Evolutionary conservation across 2,797 vertebrate genomes (phyloP).

Genomic region (Thaleichthys pacificus): DNA sequence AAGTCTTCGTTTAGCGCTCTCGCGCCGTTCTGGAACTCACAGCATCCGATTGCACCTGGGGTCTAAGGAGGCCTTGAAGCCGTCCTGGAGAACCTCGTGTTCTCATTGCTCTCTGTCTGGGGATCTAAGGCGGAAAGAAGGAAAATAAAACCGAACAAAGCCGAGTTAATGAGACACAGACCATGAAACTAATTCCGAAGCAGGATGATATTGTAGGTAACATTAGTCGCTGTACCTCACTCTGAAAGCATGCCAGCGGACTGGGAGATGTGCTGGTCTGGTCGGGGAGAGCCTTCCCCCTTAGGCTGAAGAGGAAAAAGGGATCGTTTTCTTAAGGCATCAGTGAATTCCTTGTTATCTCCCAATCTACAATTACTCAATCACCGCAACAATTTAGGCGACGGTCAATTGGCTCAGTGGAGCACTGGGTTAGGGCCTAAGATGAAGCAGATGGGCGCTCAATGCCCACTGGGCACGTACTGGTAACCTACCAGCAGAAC

Average conservation of each 20-base stretch:
- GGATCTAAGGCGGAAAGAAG: neutral
- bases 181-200: neutral
- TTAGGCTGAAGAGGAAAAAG: constrained; percentile 18
- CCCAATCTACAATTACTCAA: constrained; percentile 72
- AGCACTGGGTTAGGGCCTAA: constrained; percentile 63
- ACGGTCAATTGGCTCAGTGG: constrained; percentile 66
- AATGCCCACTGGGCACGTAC: constrained; percentile 34
- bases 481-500: constrained; percentile 11
- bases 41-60: neutral
- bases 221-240: constrained; percentile 14
- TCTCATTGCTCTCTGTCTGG: constrained; percentile 1
- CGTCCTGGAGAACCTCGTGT: constrained; percentile 6
- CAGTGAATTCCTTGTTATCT: constrained; percentile 65
- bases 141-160: neutral
- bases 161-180: neutral
- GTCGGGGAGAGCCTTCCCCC: constrained; percentile 39
- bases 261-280: constrained; percentile 42
- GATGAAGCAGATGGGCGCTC: constrained; percentile 65
- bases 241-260: constrained; percentile 45
- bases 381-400: constrained; percentile 66
- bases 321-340: constrained; percentile 56
- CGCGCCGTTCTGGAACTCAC: neutral
- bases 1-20: neutral
- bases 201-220: constrained; percentile 6
- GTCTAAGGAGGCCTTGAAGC: neutral